phyloP scores from a whole-genome alignment of 2,888 invertebrate genomes.

The Tipula confusa region DNA sequence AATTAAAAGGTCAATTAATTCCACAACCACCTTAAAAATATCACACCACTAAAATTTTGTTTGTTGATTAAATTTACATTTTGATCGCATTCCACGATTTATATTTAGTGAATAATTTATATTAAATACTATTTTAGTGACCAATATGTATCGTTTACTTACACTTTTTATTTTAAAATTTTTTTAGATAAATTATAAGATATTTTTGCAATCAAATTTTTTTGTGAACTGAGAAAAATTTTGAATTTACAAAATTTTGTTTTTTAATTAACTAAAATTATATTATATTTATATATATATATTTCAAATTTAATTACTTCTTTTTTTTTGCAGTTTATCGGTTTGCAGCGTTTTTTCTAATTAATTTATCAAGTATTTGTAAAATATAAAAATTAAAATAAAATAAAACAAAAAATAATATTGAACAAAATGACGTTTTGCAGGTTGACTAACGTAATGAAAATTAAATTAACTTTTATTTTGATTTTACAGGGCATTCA shows the following conservation, averaged over 20 bases:
- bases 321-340: neutral
- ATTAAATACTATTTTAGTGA: neutral
- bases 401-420: constrained; percentile 25
- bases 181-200: neutral
- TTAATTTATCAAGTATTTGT: neutral
- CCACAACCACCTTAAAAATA: neutral
- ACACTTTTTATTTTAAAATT: neutral
- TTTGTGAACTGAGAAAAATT: neutral
- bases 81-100: neutral
- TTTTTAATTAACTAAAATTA: neutral
- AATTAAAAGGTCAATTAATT: neutral
- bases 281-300: too few relatives aligned
- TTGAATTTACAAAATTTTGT: neutral
- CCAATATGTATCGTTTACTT: neutral
- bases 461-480: neutral
- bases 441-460: neutral
- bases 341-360: neutral
- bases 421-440: constrained; percentile 28
- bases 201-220: neutral
- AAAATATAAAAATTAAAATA: constrained; percentile 25
- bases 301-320: neutral
- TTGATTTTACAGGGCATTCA: too few relatives aligned
- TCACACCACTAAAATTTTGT: neutral
- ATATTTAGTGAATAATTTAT: neutral
- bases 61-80: neutral